These are phyloP conservation scores for Sciurus carolinensis DNA, from an alignment of 2,797 vertebrate species.

Conservation along the genomic window DNA sequence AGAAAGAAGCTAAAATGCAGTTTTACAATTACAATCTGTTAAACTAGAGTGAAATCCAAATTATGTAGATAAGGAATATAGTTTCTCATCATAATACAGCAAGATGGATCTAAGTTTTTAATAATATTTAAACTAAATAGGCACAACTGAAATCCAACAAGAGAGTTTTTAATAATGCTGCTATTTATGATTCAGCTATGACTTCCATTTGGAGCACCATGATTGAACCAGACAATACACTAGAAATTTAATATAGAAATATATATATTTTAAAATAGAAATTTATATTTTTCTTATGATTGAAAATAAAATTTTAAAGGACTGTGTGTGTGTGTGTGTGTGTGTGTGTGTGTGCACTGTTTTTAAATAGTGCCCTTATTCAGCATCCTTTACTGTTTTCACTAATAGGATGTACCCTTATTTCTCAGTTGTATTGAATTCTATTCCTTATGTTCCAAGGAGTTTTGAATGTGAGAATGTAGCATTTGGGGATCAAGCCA, in stretches of 20 bases:
- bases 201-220: background rate
- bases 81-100: background rate
- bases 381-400: background rate
- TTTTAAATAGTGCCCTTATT: background rate
- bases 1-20: background rate
- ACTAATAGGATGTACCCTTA: background rate
- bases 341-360: background rate
- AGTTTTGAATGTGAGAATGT: background rate
- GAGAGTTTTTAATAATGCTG: background rate
- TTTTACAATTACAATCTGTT: background rate
- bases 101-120: background rate
- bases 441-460: background rate
- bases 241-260: background rate
- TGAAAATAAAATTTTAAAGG: background rate
- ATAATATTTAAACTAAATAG: background rate
- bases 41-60: background rate
- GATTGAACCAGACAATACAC: background rate
- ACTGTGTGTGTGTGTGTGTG: background rate
- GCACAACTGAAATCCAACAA: background rate
- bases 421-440: conserved; percentile 24
- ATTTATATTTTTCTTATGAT: background rate
- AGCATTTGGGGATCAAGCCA: background rate
- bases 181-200: background rate
- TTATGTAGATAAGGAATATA: background rate
- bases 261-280: no score